Evolutionary conservation across 2,113 vertebrate genomes (phyloP).

Genomic region (Oxyura jamaicensis): DNA sequence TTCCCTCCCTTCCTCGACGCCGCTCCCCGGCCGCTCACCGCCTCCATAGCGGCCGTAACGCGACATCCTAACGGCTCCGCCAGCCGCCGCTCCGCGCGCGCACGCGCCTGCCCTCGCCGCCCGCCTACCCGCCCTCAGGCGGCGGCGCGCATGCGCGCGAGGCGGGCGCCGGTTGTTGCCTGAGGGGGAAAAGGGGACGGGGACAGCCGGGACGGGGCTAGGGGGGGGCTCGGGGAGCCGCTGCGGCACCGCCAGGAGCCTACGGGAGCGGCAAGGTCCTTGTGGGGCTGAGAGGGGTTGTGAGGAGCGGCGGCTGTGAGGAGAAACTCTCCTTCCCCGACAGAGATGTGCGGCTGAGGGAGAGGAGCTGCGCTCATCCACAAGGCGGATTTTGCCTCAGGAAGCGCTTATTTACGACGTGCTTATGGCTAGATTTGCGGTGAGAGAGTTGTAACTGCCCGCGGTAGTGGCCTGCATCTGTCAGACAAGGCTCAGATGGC

Average conservation of each 20-base stretch:
- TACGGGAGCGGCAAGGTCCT: neutral
- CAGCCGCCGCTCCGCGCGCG: neutral
- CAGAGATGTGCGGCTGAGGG: too few relatives aligned
- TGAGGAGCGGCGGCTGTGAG: too few relatives aligned
- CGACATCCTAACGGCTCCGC: conserved; percentile 75
- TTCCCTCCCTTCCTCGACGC: neutral
- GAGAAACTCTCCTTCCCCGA: too few relatives aligned
- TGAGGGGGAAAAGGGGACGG: neutral
- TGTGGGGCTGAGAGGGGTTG: too few relatives aligned
- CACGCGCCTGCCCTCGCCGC: neutral
- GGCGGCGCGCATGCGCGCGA: neutral
- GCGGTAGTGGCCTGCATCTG: fast-evolving
- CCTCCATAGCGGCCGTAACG: conserved; percentile 83
- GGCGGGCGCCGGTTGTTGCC: neutral
- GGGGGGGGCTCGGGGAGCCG: too few relatives aligned
- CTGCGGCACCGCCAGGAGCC: neutral
- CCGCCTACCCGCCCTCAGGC: neutral
- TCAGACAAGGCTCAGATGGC: neutral
- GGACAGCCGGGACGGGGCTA: too few relatives aligned
- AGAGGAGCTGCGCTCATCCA: neutral
- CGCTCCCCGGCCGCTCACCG: conserved; percentile 47
- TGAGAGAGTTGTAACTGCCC: neutral
- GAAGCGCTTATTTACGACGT: neutral
- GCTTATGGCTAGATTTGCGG: neutral
- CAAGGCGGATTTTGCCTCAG: too few relatives aligned